Evolutionary conservation across 2,888 invertebrate genomes (phyloP).

Genomic region (Apeira syringaria): DNA sequence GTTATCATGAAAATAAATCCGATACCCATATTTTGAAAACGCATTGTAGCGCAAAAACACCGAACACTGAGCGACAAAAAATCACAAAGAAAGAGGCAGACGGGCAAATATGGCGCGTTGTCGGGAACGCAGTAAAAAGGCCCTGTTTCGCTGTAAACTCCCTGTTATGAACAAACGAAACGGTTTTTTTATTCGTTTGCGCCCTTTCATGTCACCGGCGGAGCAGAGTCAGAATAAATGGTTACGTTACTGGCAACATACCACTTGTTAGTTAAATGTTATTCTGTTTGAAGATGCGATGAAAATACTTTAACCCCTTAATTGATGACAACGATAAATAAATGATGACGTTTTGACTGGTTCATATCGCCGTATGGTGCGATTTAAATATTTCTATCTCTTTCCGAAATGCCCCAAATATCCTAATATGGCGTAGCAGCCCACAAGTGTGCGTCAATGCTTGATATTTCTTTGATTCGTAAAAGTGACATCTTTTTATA

Average conservation of each 20-base stretch:
- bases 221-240: conserved; percentile 21
- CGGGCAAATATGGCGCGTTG: conserved; percentile 32
- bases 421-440: too few species aligned
- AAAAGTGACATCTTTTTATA: too few species aligned
- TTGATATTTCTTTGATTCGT: too few species aligned
- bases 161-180: conserved; percentile 38
- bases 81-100: conserved; percentile 26
- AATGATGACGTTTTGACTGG: too few species aligned
- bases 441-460: too few species aligned
- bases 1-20: conserved; percentile 24
- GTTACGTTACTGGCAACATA: conserved; percentile 18
- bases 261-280: conserved; percentile 12
- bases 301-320: too few species aligned
- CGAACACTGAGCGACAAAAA: conserved; percentile 23
- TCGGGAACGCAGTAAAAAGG: conserved; percentile 33
- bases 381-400: too few species aligned
- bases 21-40: conserved; percentile 26
- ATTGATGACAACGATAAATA: too few species aligned
- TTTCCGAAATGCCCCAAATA: too few species aligned
- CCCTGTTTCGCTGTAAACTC: conserved; percentile 31
- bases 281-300: not conserved
- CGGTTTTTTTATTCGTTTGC: conserved; percentile 33
- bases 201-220: conserved; percentile 28
- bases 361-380: too few species aligned
- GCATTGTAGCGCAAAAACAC: conserved; percentile 23